These are phyloP conservation scores for Drosophila suzukii DNA, from an alignment of 1,140 invertebrate species.

Conservation along the genomic window DNA sequence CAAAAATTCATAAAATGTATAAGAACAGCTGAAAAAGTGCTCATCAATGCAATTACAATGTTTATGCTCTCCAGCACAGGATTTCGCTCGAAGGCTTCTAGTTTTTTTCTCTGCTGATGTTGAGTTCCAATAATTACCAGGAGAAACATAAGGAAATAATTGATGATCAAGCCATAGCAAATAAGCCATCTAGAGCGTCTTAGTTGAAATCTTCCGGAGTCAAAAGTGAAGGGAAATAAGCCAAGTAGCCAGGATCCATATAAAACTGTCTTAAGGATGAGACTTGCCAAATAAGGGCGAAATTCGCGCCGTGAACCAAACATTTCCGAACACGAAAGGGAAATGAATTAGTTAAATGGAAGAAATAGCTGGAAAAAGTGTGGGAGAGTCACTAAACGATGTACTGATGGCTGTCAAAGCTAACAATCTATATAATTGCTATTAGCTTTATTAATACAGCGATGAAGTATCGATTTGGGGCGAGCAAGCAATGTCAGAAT, in stretches of 20 bases:
- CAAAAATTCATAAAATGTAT: slow-evolving; percentile 22
- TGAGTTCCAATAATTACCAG: neutral
- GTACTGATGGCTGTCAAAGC: neutral
- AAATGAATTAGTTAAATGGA: neutral
- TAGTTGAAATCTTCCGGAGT: neutral
- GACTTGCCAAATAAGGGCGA: slow-evolving; percentile 14
- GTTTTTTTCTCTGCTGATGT: accelerated
- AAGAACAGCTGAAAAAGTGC: neutral
- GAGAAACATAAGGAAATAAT: neutral
- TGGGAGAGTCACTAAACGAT: neutral
- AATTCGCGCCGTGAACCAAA: slow-evolving; percentile 19
- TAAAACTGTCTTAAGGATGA: slow-evolving; percentile 21
- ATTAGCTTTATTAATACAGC: slow-evolving; percentile 1
- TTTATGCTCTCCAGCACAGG: slow-evolving; percentile 23
- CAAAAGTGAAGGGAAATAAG: slow-evolving; percentile 45
- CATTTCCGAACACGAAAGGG: slow-evolving; percentile 11
- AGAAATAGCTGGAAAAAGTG: neutral
- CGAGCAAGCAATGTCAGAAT: too few relatives aligned
- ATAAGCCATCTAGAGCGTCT: neutral
- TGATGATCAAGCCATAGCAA: neutral
- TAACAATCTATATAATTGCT: neutral
- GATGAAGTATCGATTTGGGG: neutral
- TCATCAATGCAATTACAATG: neutral
- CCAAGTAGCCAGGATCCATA: slow-evolving; percentile 48
- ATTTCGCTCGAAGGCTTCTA: slow-evolving; percentile 28